A percentile compares a stretch with the other conserved stretches of the same genome.
Evolutionary conservation across 2,888 invertebrate genomes (phyloP).

Genomic region (Hirtodrosophila duncani): DNA sequence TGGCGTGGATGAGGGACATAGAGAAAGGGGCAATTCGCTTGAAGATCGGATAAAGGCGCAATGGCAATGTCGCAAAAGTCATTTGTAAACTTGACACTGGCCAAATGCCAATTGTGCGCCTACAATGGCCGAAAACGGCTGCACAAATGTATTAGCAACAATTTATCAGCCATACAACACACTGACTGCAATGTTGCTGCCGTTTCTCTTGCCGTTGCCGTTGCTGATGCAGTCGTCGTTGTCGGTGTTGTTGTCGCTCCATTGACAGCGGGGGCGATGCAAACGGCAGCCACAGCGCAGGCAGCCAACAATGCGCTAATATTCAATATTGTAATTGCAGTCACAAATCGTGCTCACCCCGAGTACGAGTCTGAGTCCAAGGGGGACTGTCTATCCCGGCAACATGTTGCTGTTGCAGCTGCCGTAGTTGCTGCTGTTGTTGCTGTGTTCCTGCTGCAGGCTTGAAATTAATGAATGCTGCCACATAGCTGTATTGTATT

Average conservation of each 20-base stretch:
- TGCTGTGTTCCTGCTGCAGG: conserved; percentile 25
- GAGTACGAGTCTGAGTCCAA: conserved; percentile 9
- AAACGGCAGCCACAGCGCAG: conserved; percentile 8
- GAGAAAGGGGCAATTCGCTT: no score
- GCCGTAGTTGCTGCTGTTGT: conserved; percentile 21
- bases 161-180: conserved; percentile 52
- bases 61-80: conserved; percentile 59
- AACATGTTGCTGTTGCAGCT: conserved; percentile 45
- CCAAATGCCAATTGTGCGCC: no score
- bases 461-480: conserved; percentile 73
- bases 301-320: conserved; percentile 65
- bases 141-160: conserved; percentile 69
- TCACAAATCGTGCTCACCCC: conserved; percentile 69
- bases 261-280: conserved; percentile 66
- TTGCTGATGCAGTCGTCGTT: conserved; percentile 19
- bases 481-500: conserved; percentile 62
- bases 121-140: conserved; percentile 44
- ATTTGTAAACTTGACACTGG: conserved; percentile 54
- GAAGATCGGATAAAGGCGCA: conserved; percentile 57
- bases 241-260: conserved; percentile 13
- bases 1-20: no score
- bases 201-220: conserved; percentile 32
- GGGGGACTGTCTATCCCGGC: conserved; percentile 44
- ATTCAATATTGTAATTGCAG: conserved; percentile 74
- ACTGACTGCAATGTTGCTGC: conserved; percentile 48